Conservation (phyloP, 2,888 invertebrate species). For the Glaucopsyche alexis region DNA sequence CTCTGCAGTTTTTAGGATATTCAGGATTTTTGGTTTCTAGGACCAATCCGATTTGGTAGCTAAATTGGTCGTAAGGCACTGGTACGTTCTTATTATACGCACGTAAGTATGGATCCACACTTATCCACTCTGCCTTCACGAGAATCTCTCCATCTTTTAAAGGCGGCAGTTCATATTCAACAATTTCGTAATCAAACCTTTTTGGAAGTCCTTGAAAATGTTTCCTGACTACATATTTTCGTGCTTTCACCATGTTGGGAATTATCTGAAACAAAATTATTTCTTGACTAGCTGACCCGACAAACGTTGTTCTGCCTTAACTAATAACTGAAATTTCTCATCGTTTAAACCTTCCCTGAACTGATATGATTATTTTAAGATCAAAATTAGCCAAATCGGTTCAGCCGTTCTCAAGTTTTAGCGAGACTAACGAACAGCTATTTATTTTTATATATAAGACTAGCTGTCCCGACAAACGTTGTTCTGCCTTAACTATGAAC, state of each 20-base stretch:
- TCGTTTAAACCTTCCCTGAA: too few species aligned
- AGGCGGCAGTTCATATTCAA: slow-evolving; percentile 79
- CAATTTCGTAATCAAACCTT: slow-evolving; percentile 75
- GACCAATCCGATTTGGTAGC: slow-evolving; percentile 58
- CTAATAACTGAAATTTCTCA: too few species aligned
- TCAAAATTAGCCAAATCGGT: too few species aligned
- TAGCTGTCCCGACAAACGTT: too few species aligned
- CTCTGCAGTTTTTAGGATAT: slow-evolving; percentile 78
- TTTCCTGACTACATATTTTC: slow-evolving; percentile 77
- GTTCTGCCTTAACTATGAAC: too few species aligned
- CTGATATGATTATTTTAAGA: too few species aligned
- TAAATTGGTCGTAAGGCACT: slow-evolving; percentile 49
- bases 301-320: too few species aligned
- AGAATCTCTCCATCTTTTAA: slow-evolving; percentile 75
- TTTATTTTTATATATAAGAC: too few species aligned
- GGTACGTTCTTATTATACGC: slow-evolving; percentile 33
- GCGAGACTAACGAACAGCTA: too few species aligned
- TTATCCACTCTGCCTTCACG: slow-evolving; percentile 51
- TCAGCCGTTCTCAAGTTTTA: too few species aligned
- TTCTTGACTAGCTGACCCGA: background rate
- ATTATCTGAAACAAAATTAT: background rate
- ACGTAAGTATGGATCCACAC: slow-evolving; percentile 52
- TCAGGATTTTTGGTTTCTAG: slow-evolving; percentile 79
- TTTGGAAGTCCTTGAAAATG: slow-evolving; percentile 80
- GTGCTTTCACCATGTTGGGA: slow-evolving; percentile 67